phyloP scores from a whole-genome alignment of 2,113 vertebrate species.

The Megaceryle maxima region DNA sequence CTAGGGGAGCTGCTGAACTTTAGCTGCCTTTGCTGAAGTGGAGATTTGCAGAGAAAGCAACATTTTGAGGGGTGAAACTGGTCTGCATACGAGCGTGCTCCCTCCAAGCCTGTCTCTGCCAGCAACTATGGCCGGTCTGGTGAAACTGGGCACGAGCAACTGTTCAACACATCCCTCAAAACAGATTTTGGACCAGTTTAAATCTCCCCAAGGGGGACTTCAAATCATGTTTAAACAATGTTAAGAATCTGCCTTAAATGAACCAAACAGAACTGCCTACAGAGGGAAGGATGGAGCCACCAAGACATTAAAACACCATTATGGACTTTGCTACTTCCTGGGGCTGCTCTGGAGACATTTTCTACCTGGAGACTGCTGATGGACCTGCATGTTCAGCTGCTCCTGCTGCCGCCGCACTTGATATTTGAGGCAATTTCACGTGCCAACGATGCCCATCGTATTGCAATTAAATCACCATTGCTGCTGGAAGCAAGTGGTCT shows the following conservation, averaged over 20 bases:
- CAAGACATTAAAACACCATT: not conserved
- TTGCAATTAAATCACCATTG: conserved; percentile 48
- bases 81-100: accelerated
- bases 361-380: not conserved
- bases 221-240: conserved; percentile 5
- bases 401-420: not conserved
- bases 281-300: not conserved
- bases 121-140: accelerated
- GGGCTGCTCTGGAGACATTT: not conserved
- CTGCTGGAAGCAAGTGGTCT: conserved; percentile 28
- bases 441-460: conserved; percentile 11
- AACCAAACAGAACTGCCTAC: not conserved
- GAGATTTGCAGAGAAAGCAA: not conserved
- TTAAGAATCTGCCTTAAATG: conserved; percentile 6
- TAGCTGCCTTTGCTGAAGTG: not conserved
- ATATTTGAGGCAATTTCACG: conserved; percentile 35
- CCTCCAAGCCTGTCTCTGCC: not conserved
- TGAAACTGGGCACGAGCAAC: not conserved
- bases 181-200: not conserved
- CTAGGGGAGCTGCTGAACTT: not conserved
- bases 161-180: not conserved
- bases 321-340: not conserved
- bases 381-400: not conserved
- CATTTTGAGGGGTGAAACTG: not conserved
- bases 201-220: not conserved